Conservation (phyloP, 1,140 invertebrate species). For the Caenorhabditis inopinata region DNA sequence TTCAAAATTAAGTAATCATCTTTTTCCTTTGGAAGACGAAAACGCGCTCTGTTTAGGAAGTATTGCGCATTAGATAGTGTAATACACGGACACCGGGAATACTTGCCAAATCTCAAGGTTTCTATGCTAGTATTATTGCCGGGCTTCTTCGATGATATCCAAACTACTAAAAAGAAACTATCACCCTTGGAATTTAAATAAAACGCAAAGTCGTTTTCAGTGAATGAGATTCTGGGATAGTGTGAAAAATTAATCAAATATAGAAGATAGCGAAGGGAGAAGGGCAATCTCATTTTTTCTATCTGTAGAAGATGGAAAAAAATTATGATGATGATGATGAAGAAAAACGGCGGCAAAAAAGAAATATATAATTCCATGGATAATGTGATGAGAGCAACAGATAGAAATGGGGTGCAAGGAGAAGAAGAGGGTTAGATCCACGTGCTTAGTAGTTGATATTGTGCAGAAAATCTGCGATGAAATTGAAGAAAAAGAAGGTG, state of each 20-base stretch:
- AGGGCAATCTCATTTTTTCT: background rate
- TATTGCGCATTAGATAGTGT: too few relatives aligned
- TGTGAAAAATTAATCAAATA: background rate
- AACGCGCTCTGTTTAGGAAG: too few relatives aligned
- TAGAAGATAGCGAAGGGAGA: background rate
- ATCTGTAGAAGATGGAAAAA: background rate
- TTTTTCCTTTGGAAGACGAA: too few relatives aligned
- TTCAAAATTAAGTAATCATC: too few relatives aligned
- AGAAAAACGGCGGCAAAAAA: background rate
- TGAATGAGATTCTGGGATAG: background rate
- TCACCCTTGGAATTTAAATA: too few relatives aligned
- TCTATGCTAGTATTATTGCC: too few relatives aligned
- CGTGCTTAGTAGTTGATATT: constrained; percentile 5
- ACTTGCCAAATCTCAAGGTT: too few relatives aligned
- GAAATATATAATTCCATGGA: constrained; percentile 24
- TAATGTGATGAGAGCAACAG: constrained; percentile 14
- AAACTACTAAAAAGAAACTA: too few relatives aligned
- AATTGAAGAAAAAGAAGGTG: background rate
- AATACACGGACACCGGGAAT: too few relatives aligned
- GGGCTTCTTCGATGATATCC: too few relatives aligned
- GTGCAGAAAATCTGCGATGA: background rate
- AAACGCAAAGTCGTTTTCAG: too few relatives aligned
- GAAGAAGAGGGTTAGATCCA: background rate
- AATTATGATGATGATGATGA: background rate
- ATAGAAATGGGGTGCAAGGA: background rate